Conservation (phyloP, 2,888 invertebrate species). For the Periphyllus acericola region DNA sequence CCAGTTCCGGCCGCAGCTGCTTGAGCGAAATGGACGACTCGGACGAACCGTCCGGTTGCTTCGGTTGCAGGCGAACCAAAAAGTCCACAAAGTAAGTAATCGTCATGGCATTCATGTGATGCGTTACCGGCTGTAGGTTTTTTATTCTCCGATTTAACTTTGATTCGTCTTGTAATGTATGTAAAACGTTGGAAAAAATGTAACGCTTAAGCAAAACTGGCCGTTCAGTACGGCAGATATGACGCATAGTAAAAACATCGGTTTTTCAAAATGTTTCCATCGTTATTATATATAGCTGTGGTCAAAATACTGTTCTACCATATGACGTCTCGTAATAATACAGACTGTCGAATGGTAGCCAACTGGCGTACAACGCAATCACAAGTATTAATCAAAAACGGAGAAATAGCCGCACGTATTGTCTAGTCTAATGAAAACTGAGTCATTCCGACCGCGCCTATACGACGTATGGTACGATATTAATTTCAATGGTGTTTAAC, state of each 20-base stretch:
- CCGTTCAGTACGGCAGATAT: too few relatives aligned
- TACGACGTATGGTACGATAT: neutral
- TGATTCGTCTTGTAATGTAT: too few relatives aligned
- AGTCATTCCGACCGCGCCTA: constrained; percentile 3
- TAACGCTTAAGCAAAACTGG: too few relatives aligned
- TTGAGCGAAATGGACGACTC: constrained; percentile 63
- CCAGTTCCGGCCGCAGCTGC: constrained; percentile 71
- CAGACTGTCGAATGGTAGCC: neutral
- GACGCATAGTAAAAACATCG: too few relatives aligned
- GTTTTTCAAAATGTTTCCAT: too few relatives aligned
- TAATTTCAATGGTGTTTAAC: constrained; percentile 13
- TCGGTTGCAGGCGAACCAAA: constrained; percentile 65
- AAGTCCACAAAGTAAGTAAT: constrained; percentile 59
- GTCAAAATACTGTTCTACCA: neutral
- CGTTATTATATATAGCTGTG: too few relatives aligned
- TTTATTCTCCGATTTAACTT: neutral
- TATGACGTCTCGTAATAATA: neutral
- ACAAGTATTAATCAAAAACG: neutral
- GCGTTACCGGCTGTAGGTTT: neutral
- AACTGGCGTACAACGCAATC: neutral
- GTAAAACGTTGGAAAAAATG: too few relatives aligned
- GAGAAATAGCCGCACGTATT: neutral
- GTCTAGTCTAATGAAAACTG: constrained; percentile 33
- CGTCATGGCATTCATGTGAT: neutral
- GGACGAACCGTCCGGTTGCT: constrained; percentile 65